Evolutionary conservation across 2,888 invertebrate species (phyloP).

Genomic region (Eurytoma adleriae): DNA sequence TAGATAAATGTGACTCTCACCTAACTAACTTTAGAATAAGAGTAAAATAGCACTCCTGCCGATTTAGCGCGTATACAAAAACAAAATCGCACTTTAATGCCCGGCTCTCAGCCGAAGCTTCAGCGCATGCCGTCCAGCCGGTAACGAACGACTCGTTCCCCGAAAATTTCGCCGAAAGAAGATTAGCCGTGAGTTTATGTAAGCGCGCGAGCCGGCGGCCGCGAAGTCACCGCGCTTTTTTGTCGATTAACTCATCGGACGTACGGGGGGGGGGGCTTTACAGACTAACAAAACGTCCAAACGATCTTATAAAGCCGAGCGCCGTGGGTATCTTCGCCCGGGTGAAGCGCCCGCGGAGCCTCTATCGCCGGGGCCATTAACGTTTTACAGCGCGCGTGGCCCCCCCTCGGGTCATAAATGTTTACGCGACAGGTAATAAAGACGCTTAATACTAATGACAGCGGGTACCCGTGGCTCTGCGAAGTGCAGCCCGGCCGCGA

Average conservation of each 20-base stretch:
- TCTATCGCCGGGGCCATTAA: slow-evolving; percentile 46
- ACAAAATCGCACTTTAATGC: too few relatives aligned
- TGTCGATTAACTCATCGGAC: slow-evolving; percentile 47
- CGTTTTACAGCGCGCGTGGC: slow-evolving; percentile 45
- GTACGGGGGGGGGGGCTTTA: slow-evolving; percentile 18
- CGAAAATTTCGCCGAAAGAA: background rate
- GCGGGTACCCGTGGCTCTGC: slow-evolving; percentile 37
- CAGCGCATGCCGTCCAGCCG: background rate
- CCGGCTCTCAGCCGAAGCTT: background rate
- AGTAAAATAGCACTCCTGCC: too few relatives aligned
- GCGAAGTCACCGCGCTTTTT: slow-evolving; percentile 23
- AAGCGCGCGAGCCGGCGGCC: background rate
- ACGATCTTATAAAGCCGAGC: slow-evolving; percentile 22
- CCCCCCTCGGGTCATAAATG: slow-evolving; percentile 55
- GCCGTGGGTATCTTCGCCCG: background rate
- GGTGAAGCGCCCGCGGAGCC: slow-evolving; percentile 12
- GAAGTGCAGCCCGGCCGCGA: background rate
- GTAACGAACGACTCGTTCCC: background rate
- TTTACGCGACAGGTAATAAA: slow-evolving; percentile 61
- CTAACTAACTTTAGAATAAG: too few relatives aligned
- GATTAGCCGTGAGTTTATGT: background rate
- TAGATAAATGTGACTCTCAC: too few relatives aligned
- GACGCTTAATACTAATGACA: slow-evolving; percentile 61
- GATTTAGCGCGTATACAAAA: too few relatives aligned
- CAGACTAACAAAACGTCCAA: slow-evolving; percentile 43